Evolutionary conservation across 2,113 vertebrate species (phyloP), one percentile per base, ranked within the genome.

Genomic region (Colaptes auratus): DNA sequence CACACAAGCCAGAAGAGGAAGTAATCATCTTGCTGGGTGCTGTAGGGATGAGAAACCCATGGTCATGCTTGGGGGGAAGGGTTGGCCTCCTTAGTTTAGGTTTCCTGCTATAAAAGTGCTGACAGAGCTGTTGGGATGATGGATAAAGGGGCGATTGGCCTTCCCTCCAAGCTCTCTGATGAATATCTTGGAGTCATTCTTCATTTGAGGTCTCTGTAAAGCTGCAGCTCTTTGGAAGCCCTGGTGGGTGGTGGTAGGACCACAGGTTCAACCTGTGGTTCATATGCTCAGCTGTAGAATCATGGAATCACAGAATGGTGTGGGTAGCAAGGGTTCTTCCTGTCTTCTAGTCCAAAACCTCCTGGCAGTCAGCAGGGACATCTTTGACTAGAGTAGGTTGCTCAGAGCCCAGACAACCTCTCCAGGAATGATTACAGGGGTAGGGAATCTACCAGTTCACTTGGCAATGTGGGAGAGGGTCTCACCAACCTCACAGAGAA

Each of bases 1-100:
- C 59, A 3, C 1, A 0, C 0, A 0, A 58, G 36, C 63, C 80
- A 10, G 58, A 4, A 46, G 76, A 21, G 59, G 31, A 10, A 16
- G 12, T 2, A 7, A 21, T 28, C 64, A 6, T 76, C 63, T 59
- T 5, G 10, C 8, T 23, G 71, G 58, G 56, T 70, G 46, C 78
- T 63, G 52, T 15, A 4, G 58, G 70, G 50, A 31, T 7, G 53
- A 15, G 15, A 7, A 35, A 63, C 6, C 85, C 25, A 0, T 17
- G 73, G 77, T 10, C 2, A 0, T 18, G 63, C 6, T 20, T 18
- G 31, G 23, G 17, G 10, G 7, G 17, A 19, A 25, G 65, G 21
- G 14, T 21, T 55, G 18, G 12, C 24, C 6, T n/a, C 48, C 27
- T 25, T 17, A 18, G 14, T 30, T 33, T 17, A 33, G 73, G 31